Evolutionary conservation across 2,113 vertebrate genomes (phyloP).

Genomic region (Amblyopsis rosae): DNA sequence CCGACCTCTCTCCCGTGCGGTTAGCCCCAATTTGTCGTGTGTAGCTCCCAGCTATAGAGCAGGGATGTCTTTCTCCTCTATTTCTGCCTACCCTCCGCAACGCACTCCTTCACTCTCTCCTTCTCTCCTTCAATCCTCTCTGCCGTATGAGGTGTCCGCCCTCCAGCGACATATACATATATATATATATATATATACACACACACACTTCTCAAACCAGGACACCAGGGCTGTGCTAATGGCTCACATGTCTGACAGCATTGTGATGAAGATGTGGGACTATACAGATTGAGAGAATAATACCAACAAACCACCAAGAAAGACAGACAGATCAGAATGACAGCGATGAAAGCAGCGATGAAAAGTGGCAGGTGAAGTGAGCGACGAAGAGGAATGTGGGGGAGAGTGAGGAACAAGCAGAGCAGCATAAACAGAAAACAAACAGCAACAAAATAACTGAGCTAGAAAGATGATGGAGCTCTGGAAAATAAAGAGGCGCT

Average conservation of each 20-base stretch:
- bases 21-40: slow-evolving; percentile 26
- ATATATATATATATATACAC: too few species aligned
- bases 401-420: background rate
- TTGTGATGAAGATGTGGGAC: slow-evolving; percentile 6
- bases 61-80: slow-evolving; percentile 15
- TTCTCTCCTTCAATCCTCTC: slow-evolving; percentile 18
- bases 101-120: background rate
- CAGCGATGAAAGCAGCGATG: background rate
- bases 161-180: slow-evolving; percentile 2
- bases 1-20: slow-evolving; percentile 21
- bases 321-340: slow-evolving; percentile 12
- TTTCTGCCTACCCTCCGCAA: slow-evolving; percentile 1
- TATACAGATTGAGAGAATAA: background rate
- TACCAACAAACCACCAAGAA: background rate
- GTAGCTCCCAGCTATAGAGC: slow-evolving; percentile 20
- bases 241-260: slow-evolving; percentile 37
- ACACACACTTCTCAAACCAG: background rate
- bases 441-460: slow-evolving; percentile 17
- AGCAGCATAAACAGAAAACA: slow-evolving; percentile 9
- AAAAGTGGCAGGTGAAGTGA: background rate
- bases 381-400: slow-evolving; percentile 8
- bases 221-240: slow-evolving; percentile 49
- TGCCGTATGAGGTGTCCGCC: slow-evolving; percentile 29
- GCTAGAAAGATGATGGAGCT: slow-evolving; percentile 20
- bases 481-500: slow-evolving; percentile 18